Conservation (phyloP, 2,888 invertebrate species). For the Rhimphoctona megacephalus region DNA sequence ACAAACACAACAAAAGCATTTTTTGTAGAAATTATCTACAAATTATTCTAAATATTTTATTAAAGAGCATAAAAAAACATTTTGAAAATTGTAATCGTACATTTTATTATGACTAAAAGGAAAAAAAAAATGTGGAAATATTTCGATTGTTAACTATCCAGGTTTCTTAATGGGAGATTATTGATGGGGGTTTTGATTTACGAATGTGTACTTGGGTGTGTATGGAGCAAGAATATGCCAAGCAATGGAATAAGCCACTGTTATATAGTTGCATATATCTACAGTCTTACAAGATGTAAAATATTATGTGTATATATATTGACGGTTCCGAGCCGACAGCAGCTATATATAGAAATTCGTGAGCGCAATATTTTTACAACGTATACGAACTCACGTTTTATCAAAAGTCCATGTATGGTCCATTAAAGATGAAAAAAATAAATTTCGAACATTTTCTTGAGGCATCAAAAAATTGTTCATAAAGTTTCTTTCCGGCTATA, state of each 20-base stretch:
- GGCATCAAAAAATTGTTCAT: background rate
- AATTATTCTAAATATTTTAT: background rate
- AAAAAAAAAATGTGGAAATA: background rate
- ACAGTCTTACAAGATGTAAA: background rate
- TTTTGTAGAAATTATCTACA: background rate
- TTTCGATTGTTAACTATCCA: background rate
- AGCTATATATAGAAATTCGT: constrained; percentile 48
- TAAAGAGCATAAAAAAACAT: background rate
- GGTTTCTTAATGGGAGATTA: too few species aligned
- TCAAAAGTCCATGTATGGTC: constrained; percentile 3
- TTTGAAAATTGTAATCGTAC: background rate
- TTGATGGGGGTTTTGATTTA: background rate
- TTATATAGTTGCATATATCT: background rate
- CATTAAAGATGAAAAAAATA: background rate
- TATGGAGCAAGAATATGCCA: background rate
- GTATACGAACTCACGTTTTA: constrained; percentile 26
- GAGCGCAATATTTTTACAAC: constrained; percentile 37
- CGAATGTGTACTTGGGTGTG: background rate
- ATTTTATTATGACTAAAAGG: background rate
- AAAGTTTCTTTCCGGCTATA: background rate
- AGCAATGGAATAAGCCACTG: background rate
- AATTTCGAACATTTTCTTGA: background rate
- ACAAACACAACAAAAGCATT: background rate
- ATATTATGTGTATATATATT: constrained; percentile 7
- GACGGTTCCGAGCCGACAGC: constrained; percentile 35